A percentile compares a stretch with the other conserved stretches of the same genome.
Evolutionary conservation across 2,888 invertebrate genomes (phyloP).

Genomic region (Cephus sareptanus): DNA sequence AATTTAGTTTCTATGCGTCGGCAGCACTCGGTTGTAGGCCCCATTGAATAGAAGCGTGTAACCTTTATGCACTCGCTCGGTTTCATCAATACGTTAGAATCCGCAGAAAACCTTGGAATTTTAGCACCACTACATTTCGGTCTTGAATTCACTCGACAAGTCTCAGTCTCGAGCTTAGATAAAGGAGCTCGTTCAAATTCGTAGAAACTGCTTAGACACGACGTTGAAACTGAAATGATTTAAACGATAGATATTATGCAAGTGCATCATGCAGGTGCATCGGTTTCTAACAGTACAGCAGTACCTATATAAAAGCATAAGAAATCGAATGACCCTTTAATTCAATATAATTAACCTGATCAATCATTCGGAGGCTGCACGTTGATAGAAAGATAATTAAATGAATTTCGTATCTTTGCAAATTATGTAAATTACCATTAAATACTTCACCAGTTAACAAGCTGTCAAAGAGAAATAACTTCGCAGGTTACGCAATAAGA

Average conservation of each 20-base stretch:
- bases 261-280: neutral
- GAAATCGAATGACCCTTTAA: neutral
- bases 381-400: neutral
- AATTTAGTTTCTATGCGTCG: constrained; percentile 11
- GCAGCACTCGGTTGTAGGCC: neutral
- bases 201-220: neutral
- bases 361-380: neutral
- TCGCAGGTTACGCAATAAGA: neutral
- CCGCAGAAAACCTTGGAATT: neutral
- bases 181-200: neutral
- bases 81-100: neutral
- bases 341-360: neutral
- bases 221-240: neutral
- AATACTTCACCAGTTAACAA: neutral
- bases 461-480: neutral
- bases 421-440: neutral
- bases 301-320: neutral
- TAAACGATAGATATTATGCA: neutral
- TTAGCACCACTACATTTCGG: neutral
- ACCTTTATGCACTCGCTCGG: neutral
- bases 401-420: neutral
- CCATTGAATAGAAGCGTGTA: neutral
- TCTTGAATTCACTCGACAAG: neutral
- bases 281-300: neutral
- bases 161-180: neutral